Base-by-base conservation (phyloP, 2,113 vertebrate species). In the Spheniscus mendiculus region DNA sequence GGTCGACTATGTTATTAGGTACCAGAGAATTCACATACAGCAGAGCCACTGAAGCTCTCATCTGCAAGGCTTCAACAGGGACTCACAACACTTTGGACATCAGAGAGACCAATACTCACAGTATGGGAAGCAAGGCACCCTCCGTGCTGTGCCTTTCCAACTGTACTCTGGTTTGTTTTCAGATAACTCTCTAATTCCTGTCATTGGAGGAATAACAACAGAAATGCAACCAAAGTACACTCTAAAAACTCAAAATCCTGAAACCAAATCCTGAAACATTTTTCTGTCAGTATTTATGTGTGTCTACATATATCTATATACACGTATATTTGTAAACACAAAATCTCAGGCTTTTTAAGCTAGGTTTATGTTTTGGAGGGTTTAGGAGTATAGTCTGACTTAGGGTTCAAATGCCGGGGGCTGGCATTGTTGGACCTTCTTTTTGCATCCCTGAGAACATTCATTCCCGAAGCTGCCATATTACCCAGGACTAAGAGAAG, bases 301-400 rank as follows among this genome's bases (percentile, higher is more conserved):
- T 61, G 21, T 42, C 29, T n/a, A 10, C 15, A 55, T 5, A 1
- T 9, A 4, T 8, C 4, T 26, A 22, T 11, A 6, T 9, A n/a
- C 15, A 56, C 0, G 2, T 22, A 1, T 5, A 47, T 19, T n/a
- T 90, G 59, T 15, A 58, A 74, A 63, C 9, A 78, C 14, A 77
- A 73, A 38, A 63, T n/a, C 52, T 56, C 27, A 18, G 36, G 16
- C 17, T 44, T 83, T 49, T 73, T 22, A 52, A 87, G 32, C 6
- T 32, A 73, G 11, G 15, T 13, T 81, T 77, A 42, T 32, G 8
- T 62, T 73, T 56, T 47, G 15, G 69, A 25, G n/a, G 2, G 40
- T 63, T 72, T 59, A 69, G 36, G 42, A 58, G 19, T 15, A n/a
- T 8, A 50, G 22, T 30, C 30, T 63, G 71, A 42, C 3, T 83